phyloP scores from a whole-genome alignment of 2,888 invertebrate genomes.

The Ectemnius cavifrons region DNA sequence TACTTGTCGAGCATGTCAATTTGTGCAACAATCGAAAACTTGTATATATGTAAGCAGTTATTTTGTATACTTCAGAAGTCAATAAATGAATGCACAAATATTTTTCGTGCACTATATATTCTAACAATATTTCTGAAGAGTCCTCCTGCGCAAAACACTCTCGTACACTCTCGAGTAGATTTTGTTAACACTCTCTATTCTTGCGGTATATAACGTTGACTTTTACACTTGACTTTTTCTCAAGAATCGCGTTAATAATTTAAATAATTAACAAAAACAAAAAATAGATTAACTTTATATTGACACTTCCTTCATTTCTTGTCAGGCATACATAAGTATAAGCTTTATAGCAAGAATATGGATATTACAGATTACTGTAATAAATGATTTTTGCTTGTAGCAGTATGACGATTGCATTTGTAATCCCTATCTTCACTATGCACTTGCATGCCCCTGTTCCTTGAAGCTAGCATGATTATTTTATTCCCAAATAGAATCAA shows the following conservation, averaged over 20 bases:
- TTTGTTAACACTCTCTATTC: constrained; percentile 18
- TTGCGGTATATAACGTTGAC: constrained; percentile 11
- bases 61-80: constrained; percentile 49
- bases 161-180: constrained; percentile 20
- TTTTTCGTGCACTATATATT: constrained; percentile 34
- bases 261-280: constrained; percentile 18
- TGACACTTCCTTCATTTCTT: too few relatives aligned
- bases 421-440: constrained; percentile 22
- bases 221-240: constrained; percentile 7
- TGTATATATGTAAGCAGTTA: constrained; percentile 54
- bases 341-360: too few relatives aligned
- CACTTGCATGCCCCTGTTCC: constrained; percentile 42
- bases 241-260: constrained; percentile 6
- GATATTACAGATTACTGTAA: background rate
- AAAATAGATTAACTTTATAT: too few relatives aligned
- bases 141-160: constrained; percentile 36
- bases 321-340: too few relatives aligned
- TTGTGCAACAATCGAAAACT: constrained; percentile 26
- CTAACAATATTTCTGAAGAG: constrained; percentile 27
- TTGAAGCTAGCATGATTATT: constrained; percentile 30
- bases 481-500: constrained; percentile 39
- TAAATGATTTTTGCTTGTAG: constrained; percentile 17
- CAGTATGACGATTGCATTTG: constrained; percentile 8
- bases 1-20: constrained; percentile 33
- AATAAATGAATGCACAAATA: constrained; percentile 58